Percentiles rank a stretch among this genome's conserved stretches.
Evolutionary conservation across 2,113 vertebrate species (phyloP).

Genomic region (Megaleporinus macrocephalus): DNA sequence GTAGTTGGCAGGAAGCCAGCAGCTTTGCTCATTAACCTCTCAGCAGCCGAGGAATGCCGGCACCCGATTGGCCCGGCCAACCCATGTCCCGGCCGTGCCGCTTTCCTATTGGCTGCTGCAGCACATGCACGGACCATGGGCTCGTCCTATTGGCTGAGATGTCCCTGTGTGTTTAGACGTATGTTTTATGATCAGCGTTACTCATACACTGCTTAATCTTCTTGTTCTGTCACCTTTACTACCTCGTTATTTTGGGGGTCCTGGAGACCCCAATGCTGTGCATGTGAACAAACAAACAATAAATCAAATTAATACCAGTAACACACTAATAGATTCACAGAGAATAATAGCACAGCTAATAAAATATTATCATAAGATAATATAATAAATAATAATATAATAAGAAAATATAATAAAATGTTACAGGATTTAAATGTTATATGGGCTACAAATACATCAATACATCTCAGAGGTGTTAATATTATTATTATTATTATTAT

Average conservation of each 20-base stretch:
- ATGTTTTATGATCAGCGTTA: not conserved
- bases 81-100: slow-evolving; percentile 57
- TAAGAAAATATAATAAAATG: too few species aligned
- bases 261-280: too few species aligned
- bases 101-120: slow-evolving; percentile 55
- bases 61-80: slow-evolving; percentile 70
- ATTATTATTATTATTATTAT: too few species aligned
- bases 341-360: too few species aligned
- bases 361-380: too few species aligned
- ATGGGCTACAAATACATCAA: too few species aligned
- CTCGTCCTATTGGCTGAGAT: slow-evolving; percentile 48
- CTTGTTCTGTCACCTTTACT: not conserved
- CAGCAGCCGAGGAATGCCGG: slow-evolving; percentile 65
- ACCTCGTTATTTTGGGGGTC: too few species aligned
- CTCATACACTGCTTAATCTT: not conserved
- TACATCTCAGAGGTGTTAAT: too few species aligned
- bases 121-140: slow-evolving; percentile 52
- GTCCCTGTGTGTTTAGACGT: slow-evolving; percentile 3
- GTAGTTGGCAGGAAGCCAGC: slow-evolving; percentile 75
- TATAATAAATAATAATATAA: too few species aligned
- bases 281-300: not conserved
- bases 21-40: slow-evolving; percentile 81
- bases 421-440: too few species aligned
- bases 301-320: not conserved
- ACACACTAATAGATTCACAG: too few species aligned